These are phyloP conservation scores for Elymnias hypermnestra DNA, from an alignment of 1,140 invertebrate species.

Conservation along the genomic window DNA sequence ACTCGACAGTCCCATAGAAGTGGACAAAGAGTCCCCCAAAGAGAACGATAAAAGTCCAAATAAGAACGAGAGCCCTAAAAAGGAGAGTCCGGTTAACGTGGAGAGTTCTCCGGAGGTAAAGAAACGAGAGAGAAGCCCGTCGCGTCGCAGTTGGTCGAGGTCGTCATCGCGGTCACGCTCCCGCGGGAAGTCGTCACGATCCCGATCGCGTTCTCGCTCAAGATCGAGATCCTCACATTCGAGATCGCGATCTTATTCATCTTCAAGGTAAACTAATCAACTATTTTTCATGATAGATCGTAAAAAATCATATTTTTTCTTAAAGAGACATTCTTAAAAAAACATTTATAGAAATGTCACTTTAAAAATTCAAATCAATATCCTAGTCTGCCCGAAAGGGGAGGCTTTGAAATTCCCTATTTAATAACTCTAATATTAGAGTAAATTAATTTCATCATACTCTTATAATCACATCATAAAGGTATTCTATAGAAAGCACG, in stretches of 20 bases:
- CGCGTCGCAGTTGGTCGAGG: constrained; percentile 49
- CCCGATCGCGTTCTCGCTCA: constrained; percentile 69
- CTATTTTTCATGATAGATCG: no score
- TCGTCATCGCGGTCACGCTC: constrained; percentile 56
- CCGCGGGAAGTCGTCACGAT: constrained; percentile 34
- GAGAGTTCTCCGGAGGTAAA: constrained; percentile 44
- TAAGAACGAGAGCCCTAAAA: constrained; percentile 26
- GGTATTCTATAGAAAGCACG: no score
- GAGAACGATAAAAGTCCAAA: constrained; percentile 34
- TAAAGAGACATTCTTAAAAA: no score
- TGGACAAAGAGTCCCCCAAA: constrained; percentile 23
- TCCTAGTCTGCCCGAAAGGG: no score
- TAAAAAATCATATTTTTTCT: no score
- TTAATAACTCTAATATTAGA: no score
- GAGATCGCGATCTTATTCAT: constrained; percentile 61
- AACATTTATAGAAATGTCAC: no score
- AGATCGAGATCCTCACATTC: constrained; percentile 56
- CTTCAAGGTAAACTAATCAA: constrained; percentile 61
- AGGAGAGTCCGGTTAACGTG: constrained; percentile 38
- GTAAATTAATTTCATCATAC: no score
- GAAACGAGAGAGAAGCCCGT: constrained; percentile 26
- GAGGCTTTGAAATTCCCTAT: no score
- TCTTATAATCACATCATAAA: no score
- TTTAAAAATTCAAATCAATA: no score
- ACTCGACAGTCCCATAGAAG: constrained; percentile 16